Percentiles rank a stretch among this genome's conserved stretches.
Evolutionary conservation across 1,140 invertebrate species (phyloP).

Genomic region (Listronotus bonariensis): DNA sequence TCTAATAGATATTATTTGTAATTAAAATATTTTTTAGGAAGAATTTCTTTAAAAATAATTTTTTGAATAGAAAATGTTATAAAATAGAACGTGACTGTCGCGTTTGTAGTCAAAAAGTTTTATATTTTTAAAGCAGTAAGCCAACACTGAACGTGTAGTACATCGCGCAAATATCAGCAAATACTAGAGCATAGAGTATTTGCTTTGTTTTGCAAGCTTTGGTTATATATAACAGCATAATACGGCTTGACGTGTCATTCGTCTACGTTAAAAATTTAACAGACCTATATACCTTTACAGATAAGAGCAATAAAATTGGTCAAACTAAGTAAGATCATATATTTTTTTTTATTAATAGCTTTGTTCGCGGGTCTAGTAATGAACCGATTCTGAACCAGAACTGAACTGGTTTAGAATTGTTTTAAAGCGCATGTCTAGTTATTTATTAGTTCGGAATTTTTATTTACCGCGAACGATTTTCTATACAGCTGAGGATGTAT

Average conservation of each 20-base stretch:
- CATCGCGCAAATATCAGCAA: slow-evolving; percentile 33
- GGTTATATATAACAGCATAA: slow-evolving; percentile 35
- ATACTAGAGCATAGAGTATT: slow-evolving; percentile 29
- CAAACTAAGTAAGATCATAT: slow-evolving; percentile 11
- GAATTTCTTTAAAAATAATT: too few relatives aligned
- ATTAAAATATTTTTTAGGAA: too few relatives aligned
- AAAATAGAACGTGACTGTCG: slow-evolving; percentile 10
- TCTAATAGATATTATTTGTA: too few relatives aligned
- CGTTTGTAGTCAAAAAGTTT: slow-evolving; percentile 17
- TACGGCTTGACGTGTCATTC: slow-evolving; percentile 33
- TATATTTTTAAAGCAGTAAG: slow-evolving; percentile 31
- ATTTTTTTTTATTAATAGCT: too few relatives aligned
- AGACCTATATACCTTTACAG: slow-evolving; percentile 16
- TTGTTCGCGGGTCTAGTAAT: too few relatives aligned
- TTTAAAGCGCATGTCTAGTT: too few relatives aligned
- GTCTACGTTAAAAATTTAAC: slow-evolving; percentile 33
- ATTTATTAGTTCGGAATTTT: too few relatives aligned
- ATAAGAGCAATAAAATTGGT: slow-evolving; percentile 23
- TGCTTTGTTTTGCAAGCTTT: slow-evolving; percentile 34
- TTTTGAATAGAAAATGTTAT: too few relatives aligned
- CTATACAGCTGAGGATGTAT: too few relatives aligned
- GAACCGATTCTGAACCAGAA: too few relatives aligned
- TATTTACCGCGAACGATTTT: too few relatives aligned
- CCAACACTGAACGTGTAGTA: slow-evolving; percentile 27
- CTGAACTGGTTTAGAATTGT: too few relatives aligned